These are phyloP conservation scores for Andrena cerasifolii DNA, from an alignment of 1,140 invertebrate species.

Conservation along the genomic window DNA sequence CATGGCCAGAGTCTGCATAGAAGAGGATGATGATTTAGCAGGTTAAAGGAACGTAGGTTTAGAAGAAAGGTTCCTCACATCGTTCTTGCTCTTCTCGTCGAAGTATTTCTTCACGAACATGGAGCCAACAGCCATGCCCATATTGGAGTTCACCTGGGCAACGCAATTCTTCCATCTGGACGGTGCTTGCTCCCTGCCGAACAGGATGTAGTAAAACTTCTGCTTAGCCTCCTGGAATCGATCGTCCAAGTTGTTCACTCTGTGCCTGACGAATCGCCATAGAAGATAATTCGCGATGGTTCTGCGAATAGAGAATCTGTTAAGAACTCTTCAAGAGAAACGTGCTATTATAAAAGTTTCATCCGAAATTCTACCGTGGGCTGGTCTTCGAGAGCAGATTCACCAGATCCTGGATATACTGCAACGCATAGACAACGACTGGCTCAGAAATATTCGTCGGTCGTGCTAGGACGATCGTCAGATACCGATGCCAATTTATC, in stretches of 20 bases:
- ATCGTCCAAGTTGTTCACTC: conserved; percentile 93
- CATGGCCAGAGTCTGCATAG: conserved; percentile 90
- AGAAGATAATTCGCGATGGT: conserved; percentile 90
- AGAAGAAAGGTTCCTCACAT: conserved; percentile 80
- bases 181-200: conserved; percentile 88
- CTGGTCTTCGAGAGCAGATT: conserved; percentile 79
- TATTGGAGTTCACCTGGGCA: conserved; percentile 90
- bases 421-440: conserved; percentile 88
- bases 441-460: conserved; percentile 85
- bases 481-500: conserved; percentile 90
- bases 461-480: conserved; percentile 87
- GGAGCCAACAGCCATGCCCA: conserved; percentile 92
- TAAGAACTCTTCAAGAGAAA: not conserved
- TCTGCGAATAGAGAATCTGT: conserved; percentile 56
- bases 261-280: conserved; percentile 93
- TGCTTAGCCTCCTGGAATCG: conserved; percentile 86
- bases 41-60: not conserved
- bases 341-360: not conserved
- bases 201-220: conserved; percentile 88
- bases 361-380: conserved; percentile 65
- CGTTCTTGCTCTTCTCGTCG: conserved; percentile 90
- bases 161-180: conserved; percentile 93
- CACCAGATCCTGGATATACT: conserved; percentile 84
- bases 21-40: not conserved
- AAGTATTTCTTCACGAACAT: conserved; percentile 95